phyloP scores from a whole-genome alignment of 2,888 invertebrate genomes.

The Cosmorhoe ocellata region DNA sequence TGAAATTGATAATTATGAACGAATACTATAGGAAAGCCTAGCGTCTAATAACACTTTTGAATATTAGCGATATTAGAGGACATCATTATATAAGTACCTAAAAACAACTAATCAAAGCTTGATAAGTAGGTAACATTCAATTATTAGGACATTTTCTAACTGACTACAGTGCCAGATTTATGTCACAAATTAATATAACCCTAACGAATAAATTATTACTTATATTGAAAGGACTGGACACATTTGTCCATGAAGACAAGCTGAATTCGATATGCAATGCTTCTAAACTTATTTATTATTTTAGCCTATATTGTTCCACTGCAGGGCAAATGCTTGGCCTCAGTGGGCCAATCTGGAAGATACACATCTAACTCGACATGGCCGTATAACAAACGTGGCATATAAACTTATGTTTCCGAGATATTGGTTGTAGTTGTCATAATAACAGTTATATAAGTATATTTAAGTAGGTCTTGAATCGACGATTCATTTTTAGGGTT shows the following conservation, averaged over 20 bases:
- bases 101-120: constrained; percentile 6
- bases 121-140: constrained; percentile 10
- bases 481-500: constrained; percentile 41
- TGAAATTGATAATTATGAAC: constrained; percentile 37
- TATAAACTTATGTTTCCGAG: not conserved
- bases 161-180: not conserved
- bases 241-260: no score
- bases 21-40: constrained; percentile 45
- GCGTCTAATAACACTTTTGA: constrained; percentile 62
- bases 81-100: constrained; percentile 18
- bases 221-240: no score
- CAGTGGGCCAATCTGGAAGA: no score
- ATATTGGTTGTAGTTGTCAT: constrained; percentile 47
- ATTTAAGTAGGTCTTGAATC: constrained; percentile 42
- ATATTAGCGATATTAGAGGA: constrained; percentile 46
- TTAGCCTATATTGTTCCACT: no score
- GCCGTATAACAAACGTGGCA: no score
- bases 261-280: no score
- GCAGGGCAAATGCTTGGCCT: no score
- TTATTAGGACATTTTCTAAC: constrained; percentile 11
- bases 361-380: no score
- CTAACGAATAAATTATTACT: not conserved
- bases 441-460: constrained; percentile 38
- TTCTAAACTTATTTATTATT: no score
- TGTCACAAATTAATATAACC: not conserved